These are phyloP conservation scores for Synodontis membranacea DNA, from an alignment of 2,113 vertebrate genomes.

Conservation along the genomic window DNA sequence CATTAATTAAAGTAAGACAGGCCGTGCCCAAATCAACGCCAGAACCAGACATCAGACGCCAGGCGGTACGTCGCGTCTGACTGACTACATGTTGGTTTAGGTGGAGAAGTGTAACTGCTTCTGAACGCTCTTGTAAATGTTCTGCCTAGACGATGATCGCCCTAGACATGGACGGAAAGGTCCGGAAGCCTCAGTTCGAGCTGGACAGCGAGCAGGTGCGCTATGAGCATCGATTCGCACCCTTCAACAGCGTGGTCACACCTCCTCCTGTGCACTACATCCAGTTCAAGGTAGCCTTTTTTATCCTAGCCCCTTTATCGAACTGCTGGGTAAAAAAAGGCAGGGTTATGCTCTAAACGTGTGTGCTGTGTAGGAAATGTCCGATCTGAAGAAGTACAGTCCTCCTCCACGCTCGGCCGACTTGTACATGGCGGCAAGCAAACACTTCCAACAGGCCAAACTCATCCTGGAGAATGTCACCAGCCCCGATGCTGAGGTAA, in stretches of 20 bases:
- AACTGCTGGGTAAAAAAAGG: no score
- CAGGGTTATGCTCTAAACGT: background rate
- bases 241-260: conserved; percentile 97
- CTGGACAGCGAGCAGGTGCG: conserved; percentile 97
- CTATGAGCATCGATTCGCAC: conserved; percentile 96
- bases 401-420: conserved; percentile 94
- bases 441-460: conserved; percentile 98
- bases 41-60: background rate
- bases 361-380: conserved; percentile 85
- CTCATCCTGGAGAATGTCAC: conserved; percentile 96
- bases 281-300: conserved; percentile 98
- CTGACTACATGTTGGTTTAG: background rate
- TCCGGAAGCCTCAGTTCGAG: conserved; percentile 96
- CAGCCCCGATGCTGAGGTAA: conserved; percentile 91
- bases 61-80: background rate
- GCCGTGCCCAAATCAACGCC: background rate
- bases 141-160: conserved; percentile 92
- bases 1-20: background rate
- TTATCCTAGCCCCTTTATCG: no score
- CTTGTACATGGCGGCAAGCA: conserved; percentile 96
- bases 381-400: conserved; percentile 96
- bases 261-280: conserved; percentile 96
- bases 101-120: background rate
- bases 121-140: background rate
- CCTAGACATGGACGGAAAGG: conserved; percentile 98